Evolutionary conservation across 1,140 invertebrate species (phyloP).

Genomic region (Papilio machaon): DNA sequence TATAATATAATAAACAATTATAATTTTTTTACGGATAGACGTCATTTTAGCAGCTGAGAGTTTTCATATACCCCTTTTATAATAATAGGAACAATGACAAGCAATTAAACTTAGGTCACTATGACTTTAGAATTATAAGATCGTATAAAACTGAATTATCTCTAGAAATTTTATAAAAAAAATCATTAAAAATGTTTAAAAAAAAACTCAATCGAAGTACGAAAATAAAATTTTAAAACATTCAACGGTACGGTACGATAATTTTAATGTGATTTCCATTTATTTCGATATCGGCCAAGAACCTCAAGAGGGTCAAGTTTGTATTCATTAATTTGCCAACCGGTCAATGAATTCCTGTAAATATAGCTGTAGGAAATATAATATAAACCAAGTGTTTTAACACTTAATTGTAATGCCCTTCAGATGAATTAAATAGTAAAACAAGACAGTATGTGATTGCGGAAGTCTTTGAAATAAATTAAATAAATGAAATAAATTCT

Average conservation of each 20-base stretch:
- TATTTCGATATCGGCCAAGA: conserved; percentile 7
- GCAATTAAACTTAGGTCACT: background rate
- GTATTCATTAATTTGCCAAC: conserved; percentile 7
- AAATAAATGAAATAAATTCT: background rate
- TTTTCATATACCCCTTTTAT: background rate
- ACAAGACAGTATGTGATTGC: background rate
- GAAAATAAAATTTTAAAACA: background rate
- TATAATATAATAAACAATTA: too few species aligned
- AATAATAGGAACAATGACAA: too few species aligned
- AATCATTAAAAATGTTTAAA: background rate
- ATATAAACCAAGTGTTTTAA: conserved; percentile 6
- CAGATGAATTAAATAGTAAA: background rate
- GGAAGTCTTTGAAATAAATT: background rate
- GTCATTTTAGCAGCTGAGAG: background rate
- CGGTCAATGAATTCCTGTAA: background rate
- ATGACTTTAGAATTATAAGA: background rate
- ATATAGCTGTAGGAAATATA: background rate
- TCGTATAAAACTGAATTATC: background rate
- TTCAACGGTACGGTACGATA: background rate
- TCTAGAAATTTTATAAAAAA: too few species aligned
- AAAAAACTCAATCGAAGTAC: background rate
- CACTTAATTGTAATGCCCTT: conserved; percentile 4
- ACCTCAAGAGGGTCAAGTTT: conserved; percentile 12
- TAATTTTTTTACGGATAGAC: background rate
- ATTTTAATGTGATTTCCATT: background rate